Evolutionary conservation across 1,140 invertebrate species (phyloP), one percentile per base, ranked within the genome.

Genomic region (Dermatophagoides farinae): DNA sequence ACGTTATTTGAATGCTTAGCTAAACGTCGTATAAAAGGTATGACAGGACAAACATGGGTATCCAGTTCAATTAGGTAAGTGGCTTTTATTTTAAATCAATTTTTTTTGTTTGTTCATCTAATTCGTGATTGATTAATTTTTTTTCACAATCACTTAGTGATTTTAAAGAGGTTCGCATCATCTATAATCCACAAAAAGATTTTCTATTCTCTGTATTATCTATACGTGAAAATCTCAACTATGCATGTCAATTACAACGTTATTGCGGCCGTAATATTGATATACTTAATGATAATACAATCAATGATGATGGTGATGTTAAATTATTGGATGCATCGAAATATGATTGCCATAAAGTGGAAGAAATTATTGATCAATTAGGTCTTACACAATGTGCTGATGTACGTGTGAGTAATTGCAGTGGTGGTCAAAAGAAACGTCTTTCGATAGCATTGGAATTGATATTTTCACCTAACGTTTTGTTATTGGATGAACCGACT

Each of bases 401-500:
- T 37, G 52, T 62, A 18, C 50, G 58, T 11, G 50, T 60, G 6
- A 43, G 14, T 9, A 46, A 55, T 39, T 40, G 59, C 23, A 54
- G 47, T 22, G 91, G 91, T 9, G 92, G 92, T 0, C 89, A 96
- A 74, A 77, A 85, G 59, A 96, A 95, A 71, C 78, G 91, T 53
- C 73, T 96, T 43, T 89, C 89, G 1, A 91, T 96, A 65, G 90
- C 90, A n/a, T 74, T 93, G 57, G 91, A 96, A 74, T 73, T 97
- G 50, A 80, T 96, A 59, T 95, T 90, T 72, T 96, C 95, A 75
- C 92, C 92, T 12, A 88, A 89, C 43, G 82, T 96, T 22, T 89
- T 97, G 83, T 93, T 95, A 72, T 92, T 96, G 69, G 91, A 97
- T 69, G 91, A 97, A 70, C 89, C 91, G 0, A 96, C 90, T 0